Conservation (phyloP, 30 jellyfish, hydroid and myxozoan genomes). For the Mastigias papua region DNA sequence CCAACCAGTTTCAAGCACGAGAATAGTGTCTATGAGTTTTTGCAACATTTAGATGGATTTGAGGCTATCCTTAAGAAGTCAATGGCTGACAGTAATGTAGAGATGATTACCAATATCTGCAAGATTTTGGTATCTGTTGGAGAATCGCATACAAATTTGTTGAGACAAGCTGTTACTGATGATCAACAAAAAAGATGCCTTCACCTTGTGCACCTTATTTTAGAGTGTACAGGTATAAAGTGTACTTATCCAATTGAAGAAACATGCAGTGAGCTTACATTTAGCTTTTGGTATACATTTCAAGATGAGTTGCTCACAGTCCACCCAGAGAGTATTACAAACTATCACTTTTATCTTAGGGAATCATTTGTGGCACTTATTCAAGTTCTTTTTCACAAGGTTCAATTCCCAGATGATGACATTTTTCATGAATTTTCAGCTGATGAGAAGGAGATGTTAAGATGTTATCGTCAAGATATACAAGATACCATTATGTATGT, state of each 20-base stretch:
- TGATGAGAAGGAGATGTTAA: constrained; percentile 85
- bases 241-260: constrained; percentile 90
- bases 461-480: constrained; percentile 88
- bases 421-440: constrained; percentile 33
- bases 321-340: constrained; percentile 45
- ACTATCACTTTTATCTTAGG: constrained; percentile 54
- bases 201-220: constrained; percentile 52
- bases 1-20: constrained; percentile 84
- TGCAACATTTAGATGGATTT: constrained; percentile 62
- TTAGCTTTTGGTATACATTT: constrained; percentile 84
- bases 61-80: constrained; percentile 52
- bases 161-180: constrained; percentile 65
- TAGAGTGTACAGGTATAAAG: constrained; percentile 65
- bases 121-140: constrained; percentile 69
- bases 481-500: constrained; percentile 89
- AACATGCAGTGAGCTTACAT: constrained; percentile 88
- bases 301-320: constrained; percentile 83
- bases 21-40: constrained; percentile 59
- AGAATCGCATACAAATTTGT: constrained; percentile 76
- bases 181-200: constrained; percentile 70
- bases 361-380: constrained; percentile 76
- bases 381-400: constrained; percentile 66
- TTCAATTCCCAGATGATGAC: constrained; percentile 75
- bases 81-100: constrained; percentile 54
- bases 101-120: constrained; percentile 56